Base-by-base conservation (phyloP, 2,888 invertebrate species). In the Epistrophella euchroma region DNA sequence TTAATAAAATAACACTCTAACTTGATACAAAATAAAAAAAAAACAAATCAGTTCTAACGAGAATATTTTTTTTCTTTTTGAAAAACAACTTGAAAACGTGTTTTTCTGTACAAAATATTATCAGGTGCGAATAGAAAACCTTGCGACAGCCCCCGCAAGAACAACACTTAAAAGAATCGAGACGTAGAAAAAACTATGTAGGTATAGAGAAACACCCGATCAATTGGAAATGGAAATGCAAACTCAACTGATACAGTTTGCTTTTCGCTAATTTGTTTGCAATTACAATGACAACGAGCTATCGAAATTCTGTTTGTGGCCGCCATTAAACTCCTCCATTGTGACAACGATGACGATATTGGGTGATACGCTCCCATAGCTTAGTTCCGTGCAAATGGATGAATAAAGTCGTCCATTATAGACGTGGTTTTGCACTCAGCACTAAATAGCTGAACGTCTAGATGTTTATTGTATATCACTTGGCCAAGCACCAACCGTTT, bases 351-450 rank as follows among this genome's bases (percentile, higher is more conserved):
- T 81, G 76, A 75, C 72, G 81, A 75, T 40, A 43, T 25, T 58
- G 43, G 37, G 58, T 32, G 60, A 70, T 78, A 72, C 47, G 56
- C 74, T 64, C 71, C 62, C 25, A 83, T 62, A 50, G 47, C 40
- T 11, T 40, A 47, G 47, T 32, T 47, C 6, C 47, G 47, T 70
- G 64, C 17, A 47, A 60, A 37, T 37, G 64, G 40, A 37, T 74
- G 35, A 56, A 55, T 55, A 40, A 40, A 71, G 22, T 62, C 68
- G 32, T 50, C 32, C 60, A 22, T 40, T 37, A 60, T 40, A 35
- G n/a, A 64, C 40, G 55, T 70, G 55, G 62, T 82, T 86, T 86
- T 86, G 86, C 86, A 86, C 86, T 74, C 86, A 82, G 86, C 86
- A 86, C 86, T 81, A 81, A 56, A 37, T 50, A 43, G 10, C 25